Conservation (phyloP, 2,888 invertebrate species). For the Chymomyza amoena region DNA sequence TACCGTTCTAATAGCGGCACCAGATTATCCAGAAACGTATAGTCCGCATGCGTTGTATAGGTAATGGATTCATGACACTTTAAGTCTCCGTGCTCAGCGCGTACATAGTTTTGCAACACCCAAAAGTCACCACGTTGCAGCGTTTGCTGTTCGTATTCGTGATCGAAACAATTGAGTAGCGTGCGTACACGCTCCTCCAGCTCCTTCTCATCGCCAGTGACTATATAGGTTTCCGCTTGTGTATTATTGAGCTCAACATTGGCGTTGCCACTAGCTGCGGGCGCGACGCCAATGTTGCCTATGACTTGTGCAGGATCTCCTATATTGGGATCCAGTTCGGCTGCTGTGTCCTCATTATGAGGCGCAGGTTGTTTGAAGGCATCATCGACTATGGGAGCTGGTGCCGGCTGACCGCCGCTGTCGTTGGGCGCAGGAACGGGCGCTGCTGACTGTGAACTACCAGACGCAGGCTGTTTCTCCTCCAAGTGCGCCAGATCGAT, state of each 20-base stretch:
- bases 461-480: conserved; percentile 54
- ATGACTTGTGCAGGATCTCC: conserved; percentile 55
- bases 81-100: conserved; percentile 84
- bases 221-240: conserved; percentile 73
- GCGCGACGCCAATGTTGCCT: conserved; percentile 61
- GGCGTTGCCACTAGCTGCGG: conserved; percentile 37
- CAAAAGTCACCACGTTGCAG: conserved; percentile 90
- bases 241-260: conserved; percentile 64
- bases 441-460: conserved; percentile 26
- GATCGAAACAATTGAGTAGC: conserved; percentile 83
- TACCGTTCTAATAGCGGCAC: conserved; percentile 88
- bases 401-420: conserved; percentile 32
- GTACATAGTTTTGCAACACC: conserved; percentile 92
- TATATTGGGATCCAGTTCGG: conserved; percentile 44
- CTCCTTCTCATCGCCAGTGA: conserved; percentile 77
- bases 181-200: conserved; percentile 77
- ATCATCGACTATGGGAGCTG: background rate
- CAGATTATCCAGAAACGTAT: conserved; percentile 93
- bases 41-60: conserved; percentile 95
- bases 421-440: conserved; percentile 45
- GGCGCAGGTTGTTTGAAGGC: conserved; percentile 22
- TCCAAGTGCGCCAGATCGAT: conserved; percentile 44
- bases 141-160: conserved; percentile 81
- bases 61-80: conserved; percentile 92
- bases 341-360: conserved; percentile 12